Evolutionary conservation across 2,797 vertebrate genomes (phyloP).

Genomic region (Myoxocephalus aenaeus): DNA sequence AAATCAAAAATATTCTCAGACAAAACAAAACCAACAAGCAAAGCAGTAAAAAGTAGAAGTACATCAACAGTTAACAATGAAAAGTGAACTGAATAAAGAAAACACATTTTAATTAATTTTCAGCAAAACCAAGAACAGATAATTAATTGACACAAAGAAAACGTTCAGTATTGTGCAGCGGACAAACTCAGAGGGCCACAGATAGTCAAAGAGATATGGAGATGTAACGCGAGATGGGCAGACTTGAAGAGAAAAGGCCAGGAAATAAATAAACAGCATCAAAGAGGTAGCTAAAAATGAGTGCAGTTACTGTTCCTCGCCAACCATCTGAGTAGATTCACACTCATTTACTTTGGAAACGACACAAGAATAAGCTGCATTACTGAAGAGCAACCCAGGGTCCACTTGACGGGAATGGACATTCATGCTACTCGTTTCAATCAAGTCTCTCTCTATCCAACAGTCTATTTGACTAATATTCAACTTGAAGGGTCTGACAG

Average conservation of each 20-base stretch:
- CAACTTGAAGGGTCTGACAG: background rate
- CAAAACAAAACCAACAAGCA: slow-evolving; percentile 3
- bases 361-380: background rate
- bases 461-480: slow-evolving; percentile 2
- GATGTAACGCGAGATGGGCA: background rate
- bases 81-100: background rate
- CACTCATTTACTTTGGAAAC: background rate
- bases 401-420: background rate
- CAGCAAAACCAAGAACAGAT: slow-evolving; percentile 7
- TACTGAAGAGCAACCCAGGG: background rate
- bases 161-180: background rate
- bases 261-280: slow-evolving; percentile 3
- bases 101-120: background rate
- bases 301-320: background rate
- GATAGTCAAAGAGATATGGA: slow-evolving; percentile 12
- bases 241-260: background rate
- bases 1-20: slow-evolving; percentile 18
- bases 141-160: slow-evolving; percentile 21
- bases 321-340: background rate
- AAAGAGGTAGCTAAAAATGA: background rate
- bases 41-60: slow-evolving; percentile 1
- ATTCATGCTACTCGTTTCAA: background rate
- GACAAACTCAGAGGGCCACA: slow-evolving; percentile 6
- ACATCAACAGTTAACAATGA: slow-evolving; percentile 1
- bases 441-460: background rate